Conservation (phyloP, 2,113 vertebrate genomes). For the Semnopithecus entellus region DNA sequence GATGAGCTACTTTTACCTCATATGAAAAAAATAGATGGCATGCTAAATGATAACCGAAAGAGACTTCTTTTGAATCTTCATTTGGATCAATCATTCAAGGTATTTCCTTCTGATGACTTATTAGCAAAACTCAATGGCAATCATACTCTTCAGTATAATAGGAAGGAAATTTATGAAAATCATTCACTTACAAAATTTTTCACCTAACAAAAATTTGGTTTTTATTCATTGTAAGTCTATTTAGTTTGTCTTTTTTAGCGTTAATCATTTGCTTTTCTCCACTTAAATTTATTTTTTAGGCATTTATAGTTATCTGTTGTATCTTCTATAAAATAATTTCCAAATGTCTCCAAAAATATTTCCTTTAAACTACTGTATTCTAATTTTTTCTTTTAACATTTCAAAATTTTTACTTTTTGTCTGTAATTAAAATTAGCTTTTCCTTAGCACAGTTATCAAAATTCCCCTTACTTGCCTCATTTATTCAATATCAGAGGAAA, state of each 20-base stretch:
- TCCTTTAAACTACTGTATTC: slow-evolving; percentile 25
- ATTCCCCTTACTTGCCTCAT: slow-evolving; percentile 7
- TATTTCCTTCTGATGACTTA: slow-evolving; percentile 76
- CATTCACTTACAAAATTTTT: neutral
- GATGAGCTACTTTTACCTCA: slow-evolving; percentile 97
- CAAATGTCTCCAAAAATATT: neutral
- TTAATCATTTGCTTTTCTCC: slow-evolving; percentile 25
- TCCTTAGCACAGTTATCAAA: neutral
- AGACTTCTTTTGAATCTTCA: slow-evolving; percentile 94
- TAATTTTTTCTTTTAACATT: slow-evolving; percentile 39
- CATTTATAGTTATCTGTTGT: neutral
- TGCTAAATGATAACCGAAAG: slow-evolving; percentile 96
- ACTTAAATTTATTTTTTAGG: slow-evolving; percentile 18
- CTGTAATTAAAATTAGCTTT: slow-evolving; percentile 26
- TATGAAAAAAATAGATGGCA: slow-evolving; percentile 96
- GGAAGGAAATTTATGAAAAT: slow-evolving; percentile 48
- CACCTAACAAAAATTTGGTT: neutral
- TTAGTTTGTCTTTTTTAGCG: neutral
- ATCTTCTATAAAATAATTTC: neutral
- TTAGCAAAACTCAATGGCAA: neutral
- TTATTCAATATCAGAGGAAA: neutral
- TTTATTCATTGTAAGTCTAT: slow-evolving; percentile 1
- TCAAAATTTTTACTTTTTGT: neutral
- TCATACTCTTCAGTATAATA: neutral
- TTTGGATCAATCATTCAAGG: slow-evolving; percentile 95